phyloP scores from a whole-genome alignment of 2,888 invertebrate species.

The Pollenia angustigena region DNA sequence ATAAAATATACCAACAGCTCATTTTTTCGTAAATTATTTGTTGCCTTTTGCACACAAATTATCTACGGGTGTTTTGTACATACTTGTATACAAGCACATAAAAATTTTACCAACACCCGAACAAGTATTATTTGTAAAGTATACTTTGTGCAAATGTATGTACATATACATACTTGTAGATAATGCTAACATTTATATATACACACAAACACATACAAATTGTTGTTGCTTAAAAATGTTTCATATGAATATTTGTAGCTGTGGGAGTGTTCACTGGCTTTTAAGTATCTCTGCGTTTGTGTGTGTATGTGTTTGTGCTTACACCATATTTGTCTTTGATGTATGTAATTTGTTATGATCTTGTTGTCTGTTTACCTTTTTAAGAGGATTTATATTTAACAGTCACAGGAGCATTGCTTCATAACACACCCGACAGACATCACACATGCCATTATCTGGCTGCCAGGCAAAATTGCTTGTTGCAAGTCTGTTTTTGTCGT shows the following conservation, averaged over 20 bases:
- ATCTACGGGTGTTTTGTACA: neutral
- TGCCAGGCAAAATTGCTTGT: conserved; percentile 53
- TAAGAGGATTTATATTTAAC: conserved; percentile 62
- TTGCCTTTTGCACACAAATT: neutral
- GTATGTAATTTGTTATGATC: conserved; percentile 67
- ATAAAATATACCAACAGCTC: conserved; percentile 2
- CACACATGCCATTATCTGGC: neutral
- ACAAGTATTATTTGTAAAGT: neutral
- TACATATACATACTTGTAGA: neutral
- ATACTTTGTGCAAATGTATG: neutral
- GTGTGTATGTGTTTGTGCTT: conserved; percentile 2
- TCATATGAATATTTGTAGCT: neutral
- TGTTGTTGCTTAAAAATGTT: conserved; percentile 2
- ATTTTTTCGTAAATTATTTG: conserved; percentile 20
- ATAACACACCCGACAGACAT: neutral
- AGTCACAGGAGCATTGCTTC: conserved; percentile 20
- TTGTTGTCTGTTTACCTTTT: conserved; percentile 67
- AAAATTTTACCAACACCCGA: neutral
- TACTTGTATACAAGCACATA: neutral
- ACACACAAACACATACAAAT: neutral
- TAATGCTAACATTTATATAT: neutral
- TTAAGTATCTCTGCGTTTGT: neutral
- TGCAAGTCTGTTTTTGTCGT: neutral
- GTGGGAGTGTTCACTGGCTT: conserved; percentile 5
- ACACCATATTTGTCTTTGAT: conserved; percentile 46